Base-by-base conservation (phyloP, 2,888 invertebrate species). In the Drosophila seclusa region DNA sequence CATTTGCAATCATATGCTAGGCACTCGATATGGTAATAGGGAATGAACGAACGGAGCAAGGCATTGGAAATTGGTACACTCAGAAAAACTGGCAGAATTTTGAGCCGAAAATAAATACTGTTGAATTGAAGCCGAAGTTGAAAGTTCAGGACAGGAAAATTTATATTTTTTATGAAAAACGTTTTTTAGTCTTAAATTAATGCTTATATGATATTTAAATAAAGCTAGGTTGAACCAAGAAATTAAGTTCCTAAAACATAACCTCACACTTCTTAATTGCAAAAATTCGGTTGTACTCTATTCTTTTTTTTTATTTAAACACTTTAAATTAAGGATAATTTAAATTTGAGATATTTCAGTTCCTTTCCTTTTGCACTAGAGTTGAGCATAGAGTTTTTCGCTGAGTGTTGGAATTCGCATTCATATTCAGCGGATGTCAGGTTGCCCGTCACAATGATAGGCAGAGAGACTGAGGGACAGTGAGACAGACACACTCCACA, bases 1-100 rank as follows among this genome's bases (percentile, higher is more conserved):
- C 90, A 88, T 86, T 86, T 82, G 87, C 87, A 87, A 87, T 87
- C 87, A 89, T 87, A 87, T 80, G 88, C 88, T 75, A 89, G 86
- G 78, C 76, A 71, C 73, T 70, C 72, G 72, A 78, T 66, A 69
- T 61, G 68, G 65, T 58, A 61, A 66, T 74, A 67, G 78, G 58
- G 63, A 76, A 72, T 70, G 63, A 10, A 21, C 42, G 29, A 32
- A 42, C 38, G 24, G 29, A 32, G 34, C 24, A n/a, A 45, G 24
- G 38, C 40, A 55, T 27, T 13, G 24, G 18, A 8, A 36, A 36
- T 53, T n/a, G 10, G n/a, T 38, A 38, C 55, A 55, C 55, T 55
- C 2, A 6, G n/a, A 38, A n/a, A 38, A 55, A 55, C n/a, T 18
- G 27, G 5, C 2, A 5, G 0, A 1, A 18, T 27, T 49, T 21